These are phyloP conservation scores for Euzetes globulus DNA, from an alignment of 2,888 invertebrate species.

Conservation along the genomic window DNA sequence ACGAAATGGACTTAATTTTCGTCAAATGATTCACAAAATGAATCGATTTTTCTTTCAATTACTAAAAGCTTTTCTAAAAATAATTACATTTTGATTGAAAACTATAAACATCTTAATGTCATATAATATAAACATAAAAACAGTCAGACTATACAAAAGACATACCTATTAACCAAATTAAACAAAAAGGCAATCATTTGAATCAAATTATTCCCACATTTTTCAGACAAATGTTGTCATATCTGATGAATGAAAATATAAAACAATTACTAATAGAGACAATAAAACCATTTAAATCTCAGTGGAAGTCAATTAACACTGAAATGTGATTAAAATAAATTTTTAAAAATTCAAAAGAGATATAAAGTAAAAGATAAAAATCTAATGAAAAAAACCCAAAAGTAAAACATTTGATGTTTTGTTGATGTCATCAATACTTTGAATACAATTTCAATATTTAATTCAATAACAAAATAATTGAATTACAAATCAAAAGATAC, in stretches of 20 bases:
- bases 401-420: neutral
- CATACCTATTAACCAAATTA: too few species aligned
- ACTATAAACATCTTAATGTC: neutral
- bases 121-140: neutral
- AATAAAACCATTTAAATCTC: too few species aligned
- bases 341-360: neutral
- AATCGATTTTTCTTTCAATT: neutral
- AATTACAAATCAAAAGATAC: neutral
- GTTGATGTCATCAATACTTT: constrained; percentile 1
- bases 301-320: too few species aligned
- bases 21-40: too few species aligned
- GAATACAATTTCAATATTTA: neutral
- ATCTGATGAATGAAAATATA: too few species aligned
- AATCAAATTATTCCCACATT: too few species aligned
- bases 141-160: neutral
- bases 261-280: too few species aligned
- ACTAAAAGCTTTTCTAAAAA: neutral
- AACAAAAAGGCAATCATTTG: too few species aligned
- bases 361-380: neutral
- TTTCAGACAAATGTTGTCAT: too few species aligned
- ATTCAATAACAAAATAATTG: neutral
- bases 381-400: neutral
- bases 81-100: neutral
- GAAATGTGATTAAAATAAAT: too few species aligned
- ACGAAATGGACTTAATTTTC: too few species aligned